Base-by-base conservation (phyloP, 2,888 invertebrate genomes). In the Pecten maximus region DNA sequence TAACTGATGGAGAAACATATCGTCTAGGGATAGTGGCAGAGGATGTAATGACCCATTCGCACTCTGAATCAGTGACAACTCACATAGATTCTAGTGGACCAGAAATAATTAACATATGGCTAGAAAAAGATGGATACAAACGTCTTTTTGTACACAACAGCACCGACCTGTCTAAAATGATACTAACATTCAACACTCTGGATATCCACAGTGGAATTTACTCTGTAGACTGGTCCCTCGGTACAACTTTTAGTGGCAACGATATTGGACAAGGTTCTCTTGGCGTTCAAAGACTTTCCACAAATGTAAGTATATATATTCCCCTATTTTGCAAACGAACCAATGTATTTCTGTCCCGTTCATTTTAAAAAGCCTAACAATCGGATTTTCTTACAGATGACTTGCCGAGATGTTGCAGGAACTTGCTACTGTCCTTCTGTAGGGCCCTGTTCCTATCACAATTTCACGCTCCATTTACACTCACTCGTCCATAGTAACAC, bases 181-280 rank as follows among this genome's bases (percentile, higher is more conserved):
- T 87, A 15, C 54, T 95, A 23, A 44, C 90, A 8, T 94, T 94
- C 60, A 90, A 93, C 23, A 92, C 92, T 6, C 86, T 92, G 40
- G 95, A 95, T 90, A 89, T 90, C 10, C 94, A 95, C 88, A 94
- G 95, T 90, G 95, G 95, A 15, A 88, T 95, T 0, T 60, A 74
- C 23, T 87, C 89, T 15, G 90, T 94, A 8, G 40, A 90, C 35
- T 91, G 90, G 90, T 16, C 50, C 10, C 88, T 91, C 28, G 91
- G 91, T 16, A 88, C 87, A 8, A 74, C 88, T 16, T 60, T 23
- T 15, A 88, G 89, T 12, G 89, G 74, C 19, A 48, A 87, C 19
- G 89, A 91, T 28, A 88, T 91, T 23, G 91, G 90, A 60, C 28
- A 44, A 23, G 90, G 90, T 44, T 16, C 88, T 15, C 40, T 89